Evolutionary conservation across 2,888 invertebrate species (phyloP), one percentile per base, ranked within the genome.

Genomic region (Zaprionus obscuricornis): DNA sequence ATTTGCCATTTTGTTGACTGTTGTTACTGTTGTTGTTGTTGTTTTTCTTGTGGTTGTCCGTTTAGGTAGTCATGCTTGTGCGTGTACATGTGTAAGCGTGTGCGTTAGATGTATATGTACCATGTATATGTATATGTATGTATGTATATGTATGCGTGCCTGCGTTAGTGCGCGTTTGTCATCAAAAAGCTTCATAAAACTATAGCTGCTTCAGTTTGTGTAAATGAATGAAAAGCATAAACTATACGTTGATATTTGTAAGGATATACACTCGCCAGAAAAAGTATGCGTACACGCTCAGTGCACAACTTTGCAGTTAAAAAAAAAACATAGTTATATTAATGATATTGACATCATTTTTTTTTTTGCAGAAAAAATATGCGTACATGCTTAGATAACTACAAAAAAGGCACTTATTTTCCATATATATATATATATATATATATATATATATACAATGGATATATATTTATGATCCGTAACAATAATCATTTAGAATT

Each of bases 1-100:
- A 64, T 65, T 74, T 81, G 54, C 74, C 58, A 57, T 62, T 79
- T 63, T 71, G 56, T 37, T 64, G 62, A 40, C 36, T 31, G 18
- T 36, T 40, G 22, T 36, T n/a, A n/a, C n/a, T 24, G 58, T 14
- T 34, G 45, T 27, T 51, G 37, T 47, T 50, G 40, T 58, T 58
- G 37, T 62, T 69, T 60, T 55, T 59, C 63, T 66, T 60, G 68
- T 46, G 67, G 58, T 57, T 58, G 60, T 52, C 50, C 56, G 50
- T 49, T 62, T 22, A 46, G 45, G 56, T 59, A n/a, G n/a, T n/a
- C n/a, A n/a, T 47, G 47, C 47, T 49, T 65, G 37, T 39, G 51
- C 7, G 17, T 37, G 6, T 5, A 22, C 14, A 8, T 39, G 17
- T 55, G 47, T 43, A n/a, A n/a, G n/a, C n/a, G 54, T 24, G 20